phyloP scores from a whole-genome alignment of 2,888 invertebrate species.

The Steinernema scapterisci region DNA sequence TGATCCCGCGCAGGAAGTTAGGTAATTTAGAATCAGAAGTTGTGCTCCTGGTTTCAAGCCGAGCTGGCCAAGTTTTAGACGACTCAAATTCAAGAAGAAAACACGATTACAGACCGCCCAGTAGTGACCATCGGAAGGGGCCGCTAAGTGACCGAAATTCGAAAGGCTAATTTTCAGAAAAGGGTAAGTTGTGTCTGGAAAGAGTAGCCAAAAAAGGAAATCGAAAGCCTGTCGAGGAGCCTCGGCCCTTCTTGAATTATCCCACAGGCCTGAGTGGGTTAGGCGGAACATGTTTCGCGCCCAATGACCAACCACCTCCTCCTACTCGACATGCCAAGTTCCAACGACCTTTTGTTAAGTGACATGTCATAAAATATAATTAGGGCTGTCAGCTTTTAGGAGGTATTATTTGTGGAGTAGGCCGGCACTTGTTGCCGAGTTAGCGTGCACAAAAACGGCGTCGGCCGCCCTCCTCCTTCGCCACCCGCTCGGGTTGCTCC shows the following conservation, averaged over 20 bases:
- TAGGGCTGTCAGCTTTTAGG: conserved; percentile 7
- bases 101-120: neutral
- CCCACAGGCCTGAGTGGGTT: no score
- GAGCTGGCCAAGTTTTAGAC: neutral
- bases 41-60: neutral
- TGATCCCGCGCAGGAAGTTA: neutral
- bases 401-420: neutral
- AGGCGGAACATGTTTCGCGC: no score
- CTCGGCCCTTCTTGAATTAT: no score
- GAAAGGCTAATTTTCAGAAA: neutral
- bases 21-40: neutral
- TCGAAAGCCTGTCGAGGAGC: no score
- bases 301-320: neutral
- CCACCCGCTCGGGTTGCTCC: neutral
- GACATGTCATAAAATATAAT: conserved; percentile 27
- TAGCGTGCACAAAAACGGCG: neutral
- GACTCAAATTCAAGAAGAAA: neutral
- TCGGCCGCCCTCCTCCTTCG: neutral
- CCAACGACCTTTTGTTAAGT: neutral
- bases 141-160: neutral
- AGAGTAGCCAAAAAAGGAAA: no score
- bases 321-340: neutral
- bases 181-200: no score
- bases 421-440: conserved; percentile 11
- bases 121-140: neutral